Base-by-base conservation (phyloP, 1,140 invertebrate species). In the Amphibalanus amphitrite region DNA sequence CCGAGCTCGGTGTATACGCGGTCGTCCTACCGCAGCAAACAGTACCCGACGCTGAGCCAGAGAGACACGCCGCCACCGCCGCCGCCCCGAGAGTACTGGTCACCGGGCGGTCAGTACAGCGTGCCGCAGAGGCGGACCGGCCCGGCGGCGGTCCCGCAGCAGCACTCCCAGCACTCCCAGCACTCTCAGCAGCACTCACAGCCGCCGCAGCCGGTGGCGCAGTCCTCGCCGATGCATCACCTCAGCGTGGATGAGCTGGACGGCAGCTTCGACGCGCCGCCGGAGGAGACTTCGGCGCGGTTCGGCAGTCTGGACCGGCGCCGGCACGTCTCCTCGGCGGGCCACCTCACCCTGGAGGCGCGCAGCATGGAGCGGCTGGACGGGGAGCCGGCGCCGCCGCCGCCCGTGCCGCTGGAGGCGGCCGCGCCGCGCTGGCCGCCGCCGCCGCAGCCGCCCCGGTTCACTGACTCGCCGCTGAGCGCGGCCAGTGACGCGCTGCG, bases 251-350 rank as follows among this genome's bases (percentile, higher is more conserved):
- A 86, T 29, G 87, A 86, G 77, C 79, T 87, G 68, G 86, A 87
- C 78, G 81, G 85, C 30, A 81, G 85, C 78, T 70, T 83, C 79
- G 79, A 79, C 3, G 65, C 28, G 65, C 3, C 65, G 65, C 65
- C 65, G 65, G 69, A 73, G 80, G 38, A 70, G 73, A 28, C 74
- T 64, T 29, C 65, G 65, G 65, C 73, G 73, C 65, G 65, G 75
- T 87, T 86, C 76, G 85, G 86, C 29, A 87, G 86, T 77, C 79
- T 87, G 67, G 86, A 87, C 78, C 81, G 86, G 33, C 82, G 85
- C 77, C 71, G 83, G 78, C 79, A 79, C 74, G 73, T 71, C 67
- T 69, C 28, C 1, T 59, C 47, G 6, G 47, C 47, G 10, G 47
- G 47, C 6, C 47, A 59, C 17, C 47, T 59, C 10, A 59, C 75